Percentiles rank a stretch among this genome's conserved stretches.
These are phyloP conservation scores for Eupithecia subumbrata DNA, from an alignment of 2,888 invertebrate genomes.

Conservation along the genomic window DNA sequence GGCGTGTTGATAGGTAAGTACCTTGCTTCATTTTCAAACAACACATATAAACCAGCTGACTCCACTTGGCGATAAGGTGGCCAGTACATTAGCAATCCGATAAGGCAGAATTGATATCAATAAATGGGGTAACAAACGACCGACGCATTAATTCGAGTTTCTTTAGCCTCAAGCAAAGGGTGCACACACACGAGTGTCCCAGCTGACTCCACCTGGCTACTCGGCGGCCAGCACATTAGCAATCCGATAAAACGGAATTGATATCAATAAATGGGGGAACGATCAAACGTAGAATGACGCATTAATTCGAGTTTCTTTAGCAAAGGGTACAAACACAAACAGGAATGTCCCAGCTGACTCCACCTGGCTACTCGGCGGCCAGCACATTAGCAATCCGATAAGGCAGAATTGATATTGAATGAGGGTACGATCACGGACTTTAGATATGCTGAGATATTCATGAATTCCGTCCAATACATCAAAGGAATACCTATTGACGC, in stretches of 20 bases:
- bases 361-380: constrained; percentile 42
- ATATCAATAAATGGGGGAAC: constrained; percentile 41
- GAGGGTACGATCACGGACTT: constrained; percentile 43
- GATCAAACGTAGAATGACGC: constrained; percentile 40
- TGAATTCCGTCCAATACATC: constrained; percentile 49
- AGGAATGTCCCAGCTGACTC: constrained; percentile 10
- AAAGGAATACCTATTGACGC: constrained; percentile 36
- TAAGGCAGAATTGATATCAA: constrained; percentile 45
- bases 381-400: constrained; percentile 48
- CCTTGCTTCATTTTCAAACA: too few species aligned
- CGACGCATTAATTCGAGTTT: background rate
- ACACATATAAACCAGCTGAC: too few species aligned
- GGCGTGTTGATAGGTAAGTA: too few species aligned
- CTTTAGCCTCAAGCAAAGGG: background rate
- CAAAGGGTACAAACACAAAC: background rate
- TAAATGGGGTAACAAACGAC: constrained; percentile 40
- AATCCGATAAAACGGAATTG: constrained; percentile 45
- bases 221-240: constrained; percentile 47
- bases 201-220: constrained; percentile 35
- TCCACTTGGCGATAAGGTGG: too few species aligned
- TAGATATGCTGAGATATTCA: constrained; percentile 52
- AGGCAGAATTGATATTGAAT: constrained; percentile 45
- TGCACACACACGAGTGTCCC: background rate
- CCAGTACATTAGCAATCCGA: constrained; percentile 41
- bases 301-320: background rate